Conservation (phyloP, 2,797 vertebrate genomes). For the Sparus aurata region DNA sequence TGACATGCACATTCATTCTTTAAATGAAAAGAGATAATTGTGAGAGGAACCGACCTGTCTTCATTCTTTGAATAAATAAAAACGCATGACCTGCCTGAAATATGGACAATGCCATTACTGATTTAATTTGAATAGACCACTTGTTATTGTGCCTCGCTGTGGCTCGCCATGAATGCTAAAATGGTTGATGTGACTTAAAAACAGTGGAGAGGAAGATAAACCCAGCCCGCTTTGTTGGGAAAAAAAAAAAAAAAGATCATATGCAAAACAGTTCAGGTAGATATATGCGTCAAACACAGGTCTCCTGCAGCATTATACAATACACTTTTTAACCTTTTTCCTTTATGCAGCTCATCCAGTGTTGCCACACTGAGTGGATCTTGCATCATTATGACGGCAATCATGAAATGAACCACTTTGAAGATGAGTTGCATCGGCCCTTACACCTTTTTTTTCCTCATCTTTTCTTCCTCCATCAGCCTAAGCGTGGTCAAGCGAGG, state of each 20-base stretch:
- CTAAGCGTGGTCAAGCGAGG: constrained; percentile 59
- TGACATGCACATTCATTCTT: constrained; percentile 87
- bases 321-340: constrained; percentile 14
- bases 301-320: constrained; percentile 22
- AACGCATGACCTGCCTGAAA: constrained; percentile 86
- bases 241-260: constrained; percentile 40
- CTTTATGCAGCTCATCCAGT: constrained; percentile 27
- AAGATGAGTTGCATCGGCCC: constrained; percentile 62
- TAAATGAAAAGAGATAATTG: constrained; percentile 88
- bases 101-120: constrained; percentile 88
- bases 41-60: constrained; percentile 85
- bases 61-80: constrained; percentile 88
- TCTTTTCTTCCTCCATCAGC: constrained; percentile 47
- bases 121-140: constrained; percentile 89
- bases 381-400: constrained; percentile 61
- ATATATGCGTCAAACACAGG: constrained; percentile 44
- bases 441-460: constrained; percentile 37
- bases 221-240: constrained; percentile 40
- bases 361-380: constrained; percentile 45
- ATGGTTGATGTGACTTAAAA: constrained; percentile 63
- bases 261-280: constrained; percentile 71
- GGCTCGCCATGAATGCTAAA: constrained; percentile 80
- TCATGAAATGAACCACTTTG: constrained; percentile 69
- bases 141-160: constrained; percentile 80
- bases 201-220: constrained; percentile 64